These are phyloP conservation scores for Abramis brama DNA, from an alignment of 2,113 vertebrate genomes.

Conservation along the genomic window DNA sequence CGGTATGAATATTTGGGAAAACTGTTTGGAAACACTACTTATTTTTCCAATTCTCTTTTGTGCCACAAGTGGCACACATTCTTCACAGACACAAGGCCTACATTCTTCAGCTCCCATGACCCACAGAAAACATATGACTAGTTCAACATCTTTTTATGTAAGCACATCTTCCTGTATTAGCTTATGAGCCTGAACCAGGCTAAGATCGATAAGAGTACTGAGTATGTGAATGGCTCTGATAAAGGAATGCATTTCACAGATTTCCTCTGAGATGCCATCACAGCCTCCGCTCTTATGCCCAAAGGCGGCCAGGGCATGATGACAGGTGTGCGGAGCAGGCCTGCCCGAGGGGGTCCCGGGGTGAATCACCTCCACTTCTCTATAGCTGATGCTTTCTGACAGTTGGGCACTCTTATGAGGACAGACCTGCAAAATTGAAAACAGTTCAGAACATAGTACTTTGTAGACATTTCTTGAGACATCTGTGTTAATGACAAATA, in stretches of 20 bases:
- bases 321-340: conserved; percentile 70
- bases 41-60: background rate
- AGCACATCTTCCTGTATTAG: background rate
- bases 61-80: background rate
- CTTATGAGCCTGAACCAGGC: background rate
- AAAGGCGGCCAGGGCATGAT: conserved; percentile 34
- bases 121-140: background rate
- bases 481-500: conserved; percentile 16
- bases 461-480: conserved; percentile 16
- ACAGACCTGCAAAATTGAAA: conserved; percentile 80
- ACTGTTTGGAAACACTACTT: background rate
- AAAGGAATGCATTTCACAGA: conserved; percentile 14
- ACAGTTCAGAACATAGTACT: conserved; percentile 9
- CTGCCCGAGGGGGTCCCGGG: conserved; percentile 78
- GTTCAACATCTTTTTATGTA: background rate
- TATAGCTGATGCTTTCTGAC: conserved; percentile 83
- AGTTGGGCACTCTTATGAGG: conserved; percentile 71
- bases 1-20: background rate
- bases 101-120: background rate
- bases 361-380: conserved; percentile 71
- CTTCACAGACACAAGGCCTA: no score
- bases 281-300: conserved; percentile 9
- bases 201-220: background rate
- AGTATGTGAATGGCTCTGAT: conserved; percentile 15
- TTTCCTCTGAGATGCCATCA: conserved; percentile 45